Evolutionary conservation across 1,140 invertebrate genomes (phyloP).

Genomic region (Mesaphorura yosii): DNA sequence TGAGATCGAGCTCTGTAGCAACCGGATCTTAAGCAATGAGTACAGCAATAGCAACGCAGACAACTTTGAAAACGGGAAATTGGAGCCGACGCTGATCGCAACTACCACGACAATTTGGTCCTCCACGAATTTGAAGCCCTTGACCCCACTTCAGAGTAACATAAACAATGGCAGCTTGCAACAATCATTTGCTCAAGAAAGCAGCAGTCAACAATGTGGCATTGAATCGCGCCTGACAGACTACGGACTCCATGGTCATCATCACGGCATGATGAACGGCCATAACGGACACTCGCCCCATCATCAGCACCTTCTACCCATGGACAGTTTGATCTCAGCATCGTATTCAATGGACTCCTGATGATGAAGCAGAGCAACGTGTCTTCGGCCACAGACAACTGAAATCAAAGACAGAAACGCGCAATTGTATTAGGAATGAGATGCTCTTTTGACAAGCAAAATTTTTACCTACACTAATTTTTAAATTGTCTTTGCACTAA

Average conservation of each 20-base stretch:
- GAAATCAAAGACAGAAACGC: no score
- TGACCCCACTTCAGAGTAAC: background rate
- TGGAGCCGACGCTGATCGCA: no score
- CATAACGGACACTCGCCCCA: slow-evolving; percentile 9
- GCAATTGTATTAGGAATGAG: no score
- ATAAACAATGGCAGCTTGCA: background rate
- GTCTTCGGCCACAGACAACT: no score
- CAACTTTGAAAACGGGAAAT: background rate
- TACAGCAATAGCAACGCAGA: background rate
- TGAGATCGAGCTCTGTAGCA: background rate
- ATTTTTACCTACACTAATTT: no score
- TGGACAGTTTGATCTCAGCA: slow-evolving; percentile 27
- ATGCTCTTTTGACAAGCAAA: no score
- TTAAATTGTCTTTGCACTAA: no score
- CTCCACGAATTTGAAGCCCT: background rate
- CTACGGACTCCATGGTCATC: slow-evolving; percentile 1
- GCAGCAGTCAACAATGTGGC: slow-evolving; percentile 18
- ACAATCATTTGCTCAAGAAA: slow-evolving; percentile 2
- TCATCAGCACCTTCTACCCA: slow-evolving; percentile 15
- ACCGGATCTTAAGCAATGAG: background rate
- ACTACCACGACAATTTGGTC: background rate
- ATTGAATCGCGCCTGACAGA: slow-evolving; percentile 19
- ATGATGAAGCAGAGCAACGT: no score
- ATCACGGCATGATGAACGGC: no score
- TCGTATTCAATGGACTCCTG: slow-evolving; percentile 23